Evolutionary conservation across 2,888 invertebrate genomes (phyloP).

Genomic region (Leptogaster cylindrica): DNA sequence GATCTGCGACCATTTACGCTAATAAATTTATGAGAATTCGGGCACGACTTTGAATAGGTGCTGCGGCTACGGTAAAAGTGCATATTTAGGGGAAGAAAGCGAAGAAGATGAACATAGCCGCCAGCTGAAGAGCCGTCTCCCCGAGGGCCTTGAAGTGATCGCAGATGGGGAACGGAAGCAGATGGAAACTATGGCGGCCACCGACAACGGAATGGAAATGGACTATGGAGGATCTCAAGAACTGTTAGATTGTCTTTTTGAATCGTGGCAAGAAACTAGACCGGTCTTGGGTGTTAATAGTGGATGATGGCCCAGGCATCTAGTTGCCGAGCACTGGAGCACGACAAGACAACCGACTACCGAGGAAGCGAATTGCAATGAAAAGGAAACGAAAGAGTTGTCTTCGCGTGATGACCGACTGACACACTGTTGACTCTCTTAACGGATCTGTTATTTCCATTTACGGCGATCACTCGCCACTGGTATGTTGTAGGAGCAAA

Average conservation of each 20-base stretch:
- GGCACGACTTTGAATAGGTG: not conserved
- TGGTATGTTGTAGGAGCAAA: not conserved
- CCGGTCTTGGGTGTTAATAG: slow-evolving; percentile 16
- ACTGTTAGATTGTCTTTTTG: slow-evolving; percentile 12
- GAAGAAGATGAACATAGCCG: not conserved
- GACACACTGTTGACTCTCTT: slow-evolving; percentile 44
- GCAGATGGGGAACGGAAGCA: no score
- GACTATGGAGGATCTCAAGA: no score
- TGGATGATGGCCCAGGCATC: not conserved
- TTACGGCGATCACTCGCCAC: not conserved
- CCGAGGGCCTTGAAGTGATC: not conserved
- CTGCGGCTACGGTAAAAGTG: slow-evolving; percentile 1
- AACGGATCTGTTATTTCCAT: slow-evolving; percentile 42
- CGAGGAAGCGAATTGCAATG: slow-evolving; percentile 28
- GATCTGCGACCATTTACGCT: not conserved
- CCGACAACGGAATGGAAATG: no score
- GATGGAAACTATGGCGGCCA: no score
- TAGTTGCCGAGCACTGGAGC: not conserved
- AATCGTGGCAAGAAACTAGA: slow-evolving; percentile 25
- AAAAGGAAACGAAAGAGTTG: slow-evolving; percentile 44
- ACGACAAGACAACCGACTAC: no score
- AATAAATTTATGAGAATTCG: slow-evolving; percentile 29
- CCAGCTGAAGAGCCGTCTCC: not conserved
- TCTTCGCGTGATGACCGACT: slow-evolving; percentile 43
- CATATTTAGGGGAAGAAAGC: slow-evolving; percentile 13